Evolutionary conservation across 2,113 vertebrate genomes (phyloP).

Genomic region (Sakesphorus luctuosus): DNA sequence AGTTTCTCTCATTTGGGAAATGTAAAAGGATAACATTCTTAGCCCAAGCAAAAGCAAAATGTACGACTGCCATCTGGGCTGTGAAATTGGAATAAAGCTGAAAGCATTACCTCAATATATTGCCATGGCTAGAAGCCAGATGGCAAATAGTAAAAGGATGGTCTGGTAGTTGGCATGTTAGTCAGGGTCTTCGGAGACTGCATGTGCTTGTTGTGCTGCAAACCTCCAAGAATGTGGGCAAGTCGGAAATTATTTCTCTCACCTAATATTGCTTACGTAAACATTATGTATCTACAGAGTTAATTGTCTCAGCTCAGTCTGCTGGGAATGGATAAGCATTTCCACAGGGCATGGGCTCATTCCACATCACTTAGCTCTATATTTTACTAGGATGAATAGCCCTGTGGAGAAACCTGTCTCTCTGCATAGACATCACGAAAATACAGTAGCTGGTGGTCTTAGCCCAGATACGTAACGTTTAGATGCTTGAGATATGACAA

Average conservation of each 20-base stretch:
- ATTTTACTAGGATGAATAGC: background rate
- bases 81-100: slow-evolving; percentile 42
- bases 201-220: background rate
- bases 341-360: background rate
- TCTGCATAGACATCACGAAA: background rate
- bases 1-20: slow-evolving; percentile 24
- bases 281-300: background rate
- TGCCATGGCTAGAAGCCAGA: background rate
- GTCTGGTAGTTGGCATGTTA: background rate
- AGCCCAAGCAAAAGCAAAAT: slow-evolving; percentile 29
- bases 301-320: background rate
- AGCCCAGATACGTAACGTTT: background rate
- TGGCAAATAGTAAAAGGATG: slow-evolving; percentile 19
- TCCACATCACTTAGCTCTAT: background rate
- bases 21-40: slow-evolving; percentile 35
- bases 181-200: background rate
- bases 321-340: background rate
- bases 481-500: background rate
- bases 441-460: background rate
- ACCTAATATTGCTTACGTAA: background rate
- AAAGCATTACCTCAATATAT: background rate
- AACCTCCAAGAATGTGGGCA: background rate
- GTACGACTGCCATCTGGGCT: slow-evolving; percentile 38
- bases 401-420: background rate
- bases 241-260: background rate